These are phyloP conservation scores for Spodoptera littoralis DNA, from an alignment of 2,888 invertebrate genomes.

Conservation along the genomic window DNA sequence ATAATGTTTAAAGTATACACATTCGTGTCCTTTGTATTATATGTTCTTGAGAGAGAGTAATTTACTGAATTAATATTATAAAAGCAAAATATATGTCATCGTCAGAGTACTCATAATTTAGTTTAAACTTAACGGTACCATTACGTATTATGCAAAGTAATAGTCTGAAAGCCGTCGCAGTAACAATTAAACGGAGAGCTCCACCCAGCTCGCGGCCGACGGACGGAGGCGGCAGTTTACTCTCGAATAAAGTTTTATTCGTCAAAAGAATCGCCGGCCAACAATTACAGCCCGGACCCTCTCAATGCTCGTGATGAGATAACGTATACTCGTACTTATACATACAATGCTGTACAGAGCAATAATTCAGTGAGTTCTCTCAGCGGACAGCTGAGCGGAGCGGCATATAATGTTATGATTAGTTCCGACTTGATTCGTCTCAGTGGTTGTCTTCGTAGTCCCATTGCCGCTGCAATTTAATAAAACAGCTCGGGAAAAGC, in stretches of 20 bases:
- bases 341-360: slow-evolving; percentile 7
- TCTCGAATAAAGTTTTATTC: slow-evolving; percentile 41
- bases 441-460: too few relatives aligned
- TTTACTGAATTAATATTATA: too few relatives aligned
- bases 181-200: slow-evolving; percentile 21
- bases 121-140: too few relatives aligned
- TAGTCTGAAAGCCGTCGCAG: slow-evolving; percentile 13
- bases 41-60: too few relatives aligned
- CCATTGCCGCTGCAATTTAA: too few relatives aligned
- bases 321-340: slow-evolving; percentile 25
- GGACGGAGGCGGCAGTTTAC: slow-evolving; percentile 17
- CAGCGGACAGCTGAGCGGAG: neutral
- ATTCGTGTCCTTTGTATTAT: too few relatives aligned
- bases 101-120: too few relatives aligned
- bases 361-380: neutral
- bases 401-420: neutral
- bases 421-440: neutral
- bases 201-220: slow-evolving; percentile 2
- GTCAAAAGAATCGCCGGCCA: slow-evolving; percentile 18
- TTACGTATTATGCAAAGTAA: slow-evolving; percentile 3
- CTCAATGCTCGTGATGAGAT: slow-evolving; percentile 13
- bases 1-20: too few relatives aligned
- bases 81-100: too few relatives aligned
- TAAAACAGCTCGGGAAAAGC: too few relatives aligned
- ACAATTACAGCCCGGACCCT: slow-evolving; percentile 18